A percentile compares a stretch with the other conserved stretches of the same genome.
Evolutionary conservation across 1,140 invertebrate genomes (phyloP).

Genomic region (Galendromus occidentalis): DNA sequence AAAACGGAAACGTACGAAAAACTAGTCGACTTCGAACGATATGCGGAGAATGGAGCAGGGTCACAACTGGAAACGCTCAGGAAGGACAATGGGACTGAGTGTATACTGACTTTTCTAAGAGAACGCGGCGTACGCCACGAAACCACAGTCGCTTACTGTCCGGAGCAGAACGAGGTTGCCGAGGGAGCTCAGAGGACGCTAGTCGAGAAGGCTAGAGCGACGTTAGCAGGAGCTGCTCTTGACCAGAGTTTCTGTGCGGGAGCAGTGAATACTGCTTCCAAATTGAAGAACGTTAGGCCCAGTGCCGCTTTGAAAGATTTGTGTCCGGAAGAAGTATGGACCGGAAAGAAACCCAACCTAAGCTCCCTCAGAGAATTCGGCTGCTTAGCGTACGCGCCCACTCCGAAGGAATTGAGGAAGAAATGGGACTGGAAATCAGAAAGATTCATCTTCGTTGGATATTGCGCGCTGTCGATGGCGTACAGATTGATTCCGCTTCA

Average conservation of each 20-base stretch:
- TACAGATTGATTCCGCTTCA: constrained; percentile 10
- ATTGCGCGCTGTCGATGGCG: constrained; percentile 11
- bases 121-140: constrained; percentile 18
- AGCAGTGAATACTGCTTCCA: constrained; percentile 18
- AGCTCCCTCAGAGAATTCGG: constrained; percentile 7
- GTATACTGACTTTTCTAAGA: constrained; percentile 15
- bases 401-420: background rate
- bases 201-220: constrained; percentile 19
- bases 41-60: background rate
- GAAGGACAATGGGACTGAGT: constrained; percentile 16
- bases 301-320: background rate
- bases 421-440: constrained; percentile 18
- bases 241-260: constrained; percentile 20
- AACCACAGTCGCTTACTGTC: constrained; percentile 15
- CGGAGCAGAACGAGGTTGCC: constrained; percentile 21
- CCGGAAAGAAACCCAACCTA: constrained; percentile 15
- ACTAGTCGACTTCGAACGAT: too few relatives aligned
- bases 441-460: constrained; percentile 18
- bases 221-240: constrained; percentile 18
- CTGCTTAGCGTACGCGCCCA: background rate
- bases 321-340: constrained; percentile 18
- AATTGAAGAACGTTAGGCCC: constrained; percentile 15
- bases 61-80: constrained; percentile 11
- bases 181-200: constrained; percentile 28
- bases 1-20: too few relatives aligned